Evolutionary conservation across 2,888 invertebrate species (phyloP).

Genomic region (Athrips mouffetella): DNA sequence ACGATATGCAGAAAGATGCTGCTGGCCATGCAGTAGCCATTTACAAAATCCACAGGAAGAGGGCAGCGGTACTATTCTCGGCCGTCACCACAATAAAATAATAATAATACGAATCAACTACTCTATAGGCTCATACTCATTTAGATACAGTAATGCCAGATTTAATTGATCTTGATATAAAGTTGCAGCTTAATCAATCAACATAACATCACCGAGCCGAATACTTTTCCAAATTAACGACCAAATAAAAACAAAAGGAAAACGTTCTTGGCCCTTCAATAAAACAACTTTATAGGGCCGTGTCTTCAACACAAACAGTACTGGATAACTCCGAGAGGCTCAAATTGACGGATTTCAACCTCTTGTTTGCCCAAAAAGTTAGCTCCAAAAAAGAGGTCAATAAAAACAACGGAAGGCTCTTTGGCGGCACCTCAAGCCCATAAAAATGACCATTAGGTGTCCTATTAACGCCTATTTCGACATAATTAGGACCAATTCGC

Average conservation of each 20-base stretch:
- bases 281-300: conserved; percentile 2
- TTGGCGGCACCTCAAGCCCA: conserved; percentile 60
- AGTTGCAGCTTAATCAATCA: no score
- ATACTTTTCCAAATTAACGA: background rate
- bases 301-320: background rate
- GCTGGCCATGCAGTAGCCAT: no score
- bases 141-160: no score
- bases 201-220: no score
- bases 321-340: conserved; percentile 28
- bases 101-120: no score
- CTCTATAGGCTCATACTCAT: no score
- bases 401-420: conserved; percentile 68
- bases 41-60: no score
- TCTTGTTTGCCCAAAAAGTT: conserved; percentile 70
- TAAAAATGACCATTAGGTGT: conserved; percentile 71
- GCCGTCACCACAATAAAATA: no score
- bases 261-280: background rate
- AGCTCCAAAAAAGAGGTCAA: conserved; percentile 63
- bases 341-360: conserved; percentile 47
- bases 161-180: no score
- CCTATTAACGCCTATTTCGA: conserved; percentile 77
- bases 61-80: no score
- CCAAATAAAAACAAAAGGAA: background rate
- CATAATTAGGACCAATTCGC: conserved; percentile 74
- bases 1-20: no score